phyloP scores from a whole-genome alignment of 1,140 invertebrate species.

The Diprion similis region DNA sequence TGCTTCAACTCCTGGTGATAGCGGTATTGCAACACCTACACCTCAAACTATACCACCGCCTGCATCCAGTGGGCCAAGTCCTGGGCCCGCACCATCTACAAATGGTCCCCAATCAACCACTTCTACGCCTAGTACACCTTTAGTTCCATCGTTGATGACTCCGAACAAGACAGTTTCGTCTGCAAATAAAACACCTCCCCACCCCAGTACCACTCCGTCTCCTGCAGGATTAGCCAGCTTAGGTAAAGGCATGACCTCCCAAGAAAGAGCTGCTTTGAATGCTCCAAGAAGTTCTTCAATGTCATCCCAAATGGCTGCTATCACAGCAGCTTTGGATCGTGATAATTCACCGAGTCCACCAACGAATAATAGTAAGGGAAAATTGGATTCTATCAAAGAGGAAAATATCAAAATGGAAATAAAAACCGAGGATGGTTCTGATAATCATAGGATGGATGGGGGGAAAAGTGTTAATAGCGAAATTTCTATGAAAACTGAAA shows the following conservation, averaged over 20 bases:
- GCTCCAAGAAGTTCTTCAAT: conserved; percentile 63
- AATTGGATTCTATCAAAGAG: conserved; percentile 74
- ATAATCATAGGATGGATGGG: conserved; percentile 59
- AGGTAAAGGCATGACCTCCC: conserved; percentile 61
- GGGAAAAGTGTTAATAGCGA: conserved; percentile 73
- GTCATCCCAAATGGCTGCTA: conserved; percentile 75
- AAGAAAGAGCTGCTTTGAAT: conserved; percentile 58
- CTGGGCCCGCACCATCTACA: conserved; percentile 47
- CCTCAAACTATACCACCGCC: conserved; percentile 53
- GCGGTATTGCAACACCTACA: conserved; percentile 45
- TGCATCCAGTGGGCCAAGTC: conserved; percentile 53
- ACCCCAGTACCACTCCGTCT: conserved; percentile 56
- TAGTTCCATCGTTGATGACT: conserved; percentile 57
- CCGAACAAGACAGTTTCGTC: conserved; percentile 51
- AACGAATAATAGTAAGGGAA: conserved; percentile 66
- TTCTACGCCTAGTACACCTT: conserved; percentile 55
- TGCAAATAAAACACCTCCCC: conserved; percentile 58
- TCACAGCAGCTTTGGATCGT: conserved; percentile 70
- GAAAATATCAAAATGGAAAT: conserved; percentile 72
- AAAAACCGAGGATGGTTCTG: conserved; percentile 63
- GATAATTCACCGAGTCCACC: conserved; percentile 73
- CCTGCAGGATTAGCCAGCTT: conserved; percentile 50
- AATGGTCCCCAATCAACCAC: conserved; percentile 56
- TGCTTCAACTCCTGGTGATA: conserved; percentile 51
- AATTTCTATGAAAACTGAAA: conserved; percentile 71